Evolutionary conservation across 1,140 invertebrate species (phyloP).

Genomic region (Trachelipus rathkii): DNA sequence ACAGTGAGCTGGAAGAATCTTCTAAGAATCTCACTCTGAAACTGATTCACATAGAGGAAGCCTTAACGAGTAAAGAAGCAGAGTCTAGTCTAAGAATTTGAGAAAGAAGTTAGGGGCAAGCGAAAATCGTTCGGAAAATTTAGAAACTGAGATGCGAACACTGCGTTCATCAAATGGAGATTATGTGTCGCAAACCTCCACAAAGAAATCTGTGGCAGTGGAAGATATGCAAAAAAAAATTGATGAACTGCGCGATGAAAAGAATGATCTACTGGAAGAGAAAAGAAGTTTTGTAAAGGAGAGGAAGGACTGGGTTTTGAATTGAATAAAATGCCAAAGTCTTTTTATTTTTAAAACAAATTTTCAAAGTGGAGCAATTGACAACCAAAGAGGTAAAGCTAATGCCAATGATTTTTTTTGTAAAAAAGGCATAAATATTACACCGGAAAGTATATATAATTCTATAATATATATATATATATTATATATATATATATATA

Average conservation of each 20-base stretch:
- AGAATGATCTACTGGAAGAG: slow-evolving; percentile 14
- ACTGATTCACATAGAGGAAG: slow-evolving; percentile 35
- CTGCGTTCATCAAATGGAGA: slow-evolving; percentile 31
- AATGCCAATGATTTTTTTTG: too few relatives aligned
- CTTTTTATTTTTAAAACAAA: too few relatives aligned
- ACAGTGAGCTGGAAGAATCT: slow-evolving; percentile 23
- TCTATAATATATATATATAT: too few relatives aligned
- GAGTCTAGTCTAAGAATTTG: slow-evolving; percentile 33
- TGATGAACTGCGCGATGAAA: slow-evolving; percentile 36
- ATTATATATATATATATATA: too few relatives aligned
- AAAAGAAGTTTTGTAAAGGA: slow-evolving; percentile 23
- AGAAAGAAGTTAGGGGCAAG: slow-evolving; percentile 23
- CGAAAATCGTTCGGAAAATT: slow-evolving; percentile 11
- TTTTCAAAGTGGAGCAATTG: too few relatives aligned
- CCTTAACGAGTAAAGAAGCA: slow-evolving; percentile 32
- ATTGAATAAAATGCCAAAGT: too few relatives aligned
- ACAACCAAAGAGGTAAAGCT: too few relatives aligned
- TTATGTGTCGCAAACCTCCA: slow-evolving; percentile 37
- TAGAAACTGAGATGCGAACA: slow-evolving; percentile 18
- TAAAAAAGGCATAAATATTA: too few relatives aligned
- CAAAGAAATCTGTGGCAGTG: slow-evolving; percentile 40
- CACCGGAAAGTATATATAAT: too few relatives aligned
- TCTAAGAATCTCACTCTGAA: slow-evolving; percentile 32
- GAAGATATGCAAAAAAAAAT: slow-evolving; percentile 42
- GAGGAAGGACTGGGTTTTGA: too few relatives aligned